Percentiles rank a stretch among this genome's conserved stretches.
Evolutionary conservation across 2,888 invertebrate species (phyloP).

Genomic region (Metalampra italica): DNA sequence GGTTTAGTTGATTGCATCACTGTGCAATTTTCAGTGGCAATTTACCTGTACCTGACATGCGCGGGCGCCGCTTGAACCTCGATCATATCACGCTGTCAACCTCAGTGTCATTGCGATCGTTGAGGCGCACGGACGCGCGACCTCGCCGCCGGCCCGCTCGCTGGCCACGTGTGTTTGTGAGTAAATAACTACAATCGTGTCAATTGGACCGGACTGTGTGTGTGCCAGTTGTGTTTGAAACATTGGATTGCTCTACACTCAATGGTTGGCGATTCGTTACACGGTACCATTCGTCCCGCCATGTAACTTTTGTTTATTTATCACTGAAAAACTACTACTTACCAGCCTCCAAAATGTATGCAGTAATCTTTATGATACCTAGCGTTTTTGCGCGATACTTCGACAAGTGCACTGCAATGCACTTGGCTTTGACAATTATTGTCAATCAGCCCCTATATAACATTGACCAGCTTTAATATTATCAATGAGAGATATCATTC

Average conservation of each 20-base stretch:
- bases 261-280: slow-evolving; percentile 26
- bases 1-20: slow-evolving; percentile 7
- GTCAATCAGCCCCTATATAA: slow-evolving; percentile 12
- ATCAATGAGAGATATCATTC: background rate
- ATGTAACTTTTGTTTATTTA: slow-evolving; percentile 49
- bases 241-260: slow-evolving; percentile 51
- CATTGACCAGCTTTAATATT: background rate
- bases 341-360: background rate
- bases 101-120: slow-evolving; percentile 52
- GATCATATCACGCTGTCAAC: slow-evolving; percentile 21
- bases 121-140: slow-evolving; percentile 41
- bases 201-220: slow-evolving; percentile 39
- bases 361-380: background rate
- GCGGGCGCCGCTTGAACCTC: slow-evolving; percentile 43
- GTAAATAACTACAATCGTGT: slow-evolving; percentile 51
- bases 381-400: too few species aligned
- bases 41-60: slow-evolving; percentile 58
- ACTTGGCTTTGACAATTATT: slow-evolving; percentile 2
- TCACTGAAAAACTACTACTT: background rate
- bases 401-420: background rate
- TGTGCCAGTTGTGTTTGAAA: slow-evolving; percentile 17
- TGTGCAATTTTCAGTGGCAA: slow-evolving; percentile 49
- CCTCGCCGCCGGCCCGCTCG: slow-evolving; percentile 23
- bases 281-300: slow-evolving; percentile 40
- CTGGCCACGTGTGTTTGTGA: slow-evolving; percentile 59